Evolutionary conservation across 2,113 vertebrate species (phyloP).

Genomic region (Microcebus murinus): DNA sequence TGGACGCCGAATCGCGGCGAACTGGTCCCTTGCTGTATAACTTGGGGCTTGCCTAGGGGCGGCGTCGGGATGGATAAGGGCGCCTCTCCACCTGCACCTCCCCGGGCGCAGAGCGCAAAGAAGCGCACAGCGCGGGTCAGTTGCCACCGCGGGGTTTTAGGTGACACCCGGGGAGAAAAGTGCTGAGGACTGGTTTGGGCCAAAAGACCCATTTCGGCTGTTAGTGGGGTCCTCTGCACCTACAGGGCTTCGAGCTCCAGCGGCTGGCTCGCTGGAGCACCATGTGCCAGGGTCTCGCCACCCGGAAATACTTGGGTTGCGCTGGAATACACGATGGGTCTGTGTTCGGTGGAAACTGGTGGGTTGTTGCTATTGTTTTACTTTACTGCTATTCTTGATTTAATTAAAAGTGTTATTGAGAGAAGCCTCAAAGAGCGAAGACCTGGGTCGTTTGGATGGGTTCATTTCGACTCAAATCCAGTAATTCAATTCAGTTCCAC

Average conservation of each 20-base stretch:
- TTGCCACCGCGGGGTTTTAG: background rate
- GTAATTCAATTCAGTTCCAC: constrained; percentile 41
- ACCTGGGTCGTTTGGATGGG: constrained; percentile 22
- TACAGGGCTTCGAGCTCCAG: constrained; percentile 20
- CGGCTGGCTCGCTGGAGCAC: background rate
- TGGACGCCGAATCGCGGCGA: background rate
- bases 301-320: background rate
- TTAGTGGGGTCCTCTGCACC: background rate
- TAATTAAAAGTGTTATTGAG: constrained; percentile 48
- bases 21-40: background rate
- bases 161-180: background rate
- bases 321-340: background rate
- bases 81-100: background rate
- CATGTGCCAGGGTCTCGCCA: background rate
- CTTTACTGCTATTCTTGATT: constrained; percentile 45
- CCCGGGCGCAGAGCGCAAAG: background rate
- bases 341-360: constrained; percentile 1
- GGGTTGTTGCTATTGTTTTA: constrained; percentile 33
- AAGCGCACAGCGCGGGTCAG: background rate
- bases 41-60: background rate
- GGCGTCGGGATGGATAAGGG: background rate
- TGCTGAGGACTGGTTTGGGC: background rate
- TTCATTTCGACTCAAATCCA: constrained; percentile 65
- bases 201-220: background rate
- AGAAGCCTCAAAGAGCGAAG: constrained; percentile 15